Percentiles rank a stretch among this genome's conserved stretches.
Evolutionary conservation across 2,113 vertebrate species (phyloP).

Genomic region (Indicator maculatus): DNA sequence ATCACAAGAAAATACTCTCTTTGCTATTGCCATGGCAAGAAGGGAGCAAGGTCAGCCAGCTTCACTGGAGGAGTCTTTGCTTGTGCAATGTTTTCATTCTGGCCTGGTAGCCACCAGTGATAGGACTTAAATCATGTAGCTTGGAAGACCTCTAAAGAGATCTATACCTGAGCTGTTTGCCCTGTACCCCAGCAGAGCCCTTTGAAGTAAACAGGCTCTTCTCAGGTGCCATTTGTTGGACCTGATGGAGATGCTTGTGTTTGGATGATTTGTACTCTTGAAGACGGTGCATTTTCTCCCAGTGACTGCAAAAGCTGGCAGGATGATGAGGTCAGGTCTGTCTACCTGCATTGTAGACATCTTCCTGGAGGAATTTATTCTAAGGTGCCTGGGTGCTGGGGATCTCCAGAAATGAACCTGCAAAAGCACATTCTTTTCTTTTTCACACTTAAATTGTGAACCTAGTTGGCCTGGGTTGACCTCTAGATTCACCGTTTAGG

Average conservation of each 20-base stretch:
- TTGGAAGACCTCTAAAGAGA: not conserved
- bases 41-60: not conserved
- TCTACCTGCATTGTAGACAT: not conserved
- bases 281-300: not conserved
- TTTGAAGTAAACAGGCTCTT: not conserved
- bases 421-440: not conserved
- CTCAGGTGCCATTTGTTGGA: not conserved
- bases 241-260: not conserved
- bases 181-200: not conserved
- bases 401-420: not conserved
- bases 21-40: not conserved
- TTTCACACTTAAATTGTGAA: not conserved
- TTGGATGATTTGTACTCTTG: not conserved
- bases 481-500: constrained; percentile 16
- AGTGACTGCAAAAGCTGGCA: not conserved
- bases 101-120: not conserved
- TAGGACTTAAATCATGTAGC: not conserved
- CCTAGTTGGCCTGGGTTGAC: not conserved
- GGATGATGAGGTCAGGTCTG: not conserved
- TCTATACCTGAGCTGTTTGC: not conserved
- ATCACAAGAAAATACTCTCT: not conserved
- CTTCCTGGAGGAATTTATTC: not conserved
- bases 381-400: not conserved
- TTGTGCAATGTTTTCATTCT: not conserved
- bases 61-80: not conserved